Evolutionary conservation across 2,888 invertebrate genomes (phyloP).

Genomic region (Baccha elongata): DNA sequence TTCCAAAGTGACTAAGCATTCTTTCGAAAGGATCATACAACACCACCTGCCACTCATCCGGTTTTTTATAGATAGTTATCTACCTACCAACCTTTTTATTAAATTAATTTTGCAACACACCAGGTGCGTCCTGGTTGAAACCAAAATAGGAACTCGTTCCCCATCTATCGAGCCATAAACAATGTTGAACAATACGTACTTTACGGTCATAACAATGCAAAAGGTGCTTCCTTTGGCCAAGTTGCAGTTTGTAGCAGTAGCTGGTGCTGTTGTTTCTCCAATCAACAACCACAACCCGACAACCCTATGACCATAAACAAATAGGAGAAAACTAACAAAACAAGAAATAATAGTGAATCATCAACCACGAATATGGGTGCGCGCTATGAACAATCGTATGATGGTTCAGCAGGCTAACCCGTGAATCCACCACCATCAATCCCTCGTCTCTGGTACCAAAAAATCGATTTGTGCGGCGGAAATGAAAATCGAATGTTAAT

Average conservation of each 20-base stretch:
- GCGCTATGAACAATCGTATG: slow-evolving; percentile 11
- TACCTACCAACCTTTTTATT: background rate
- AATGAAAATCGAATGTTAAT: slow-evolving; percentile 64
- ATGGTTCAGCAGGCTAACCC: slow-evolving; percentile 47
- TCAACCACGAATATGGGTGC: slow-evolving; percentile 62
- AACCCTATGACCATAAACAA: slow-evolving; percentile 54
- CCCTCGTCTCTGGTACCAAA: slow-evolving; percentile 6
- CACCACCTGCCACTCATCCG: slow-evolving; percentile 15
- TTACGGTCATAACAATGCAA: slow-evolving; percentile 1
- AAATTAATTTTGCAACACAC: background rate
- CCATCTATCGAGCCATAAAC: slow-evolving; percentile 12
- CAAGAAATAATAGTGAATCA: slow-evolving; percentile 55
- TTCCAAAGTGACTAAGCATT: slow-evolving; percentile 9
- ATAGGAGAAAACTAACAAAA: slow-evolving; percentile 16
- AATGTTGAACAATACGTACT: slow-evolving; percentile 4
- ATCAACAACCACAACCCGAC: background rate
- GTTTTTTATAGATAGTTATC: background rate
- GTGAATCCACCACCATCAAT: slow-evolving; percentile 13
- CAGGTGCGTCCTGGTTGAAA: slow-evolving; percentile 48
- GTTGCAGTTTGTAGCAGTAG: background rate
- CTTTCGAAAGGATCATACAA: background rate
- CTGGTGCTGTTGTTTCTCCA: background rate
- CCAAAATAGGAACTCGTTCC: slow-evolving; percentile 15
- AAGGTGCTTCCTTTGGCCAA: slow-evolving; percentile 19
- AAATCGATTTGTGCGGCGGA: slow-evolving; percentile 66